Evolutionary conservation across 2,113 vertebrate genomes (phyloP).

Genomic region (Phaetusa simplex): DNA sequence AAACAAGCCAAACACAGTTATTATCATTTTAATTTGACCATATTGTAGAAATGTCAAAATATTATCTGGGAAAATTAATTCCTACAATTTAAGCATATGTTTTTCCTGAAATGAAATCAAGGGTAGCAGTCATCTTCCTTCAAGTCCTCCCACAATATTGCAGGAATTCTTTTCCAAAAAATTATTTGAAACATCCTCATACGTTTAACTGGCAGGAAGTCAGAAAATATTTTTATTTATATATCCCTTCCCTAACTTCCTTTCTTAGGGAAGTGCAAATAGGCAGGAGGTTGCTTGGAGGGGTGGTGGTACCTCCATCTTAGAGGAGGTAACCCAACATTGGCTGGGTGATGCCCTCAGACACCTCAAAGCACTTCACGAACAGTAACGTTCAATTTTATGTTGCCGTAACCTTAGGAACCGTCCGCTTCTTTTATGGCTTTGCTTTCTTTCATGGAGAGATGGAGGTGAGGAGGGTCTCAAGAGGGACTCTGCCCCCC

Average conservation of each 20-base stretch:
- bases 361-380: neutral
- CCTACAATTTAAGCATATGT: neutral
- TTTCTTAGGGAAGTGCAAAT: neutral
- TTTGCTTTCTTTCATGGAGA: neutral
- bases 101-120: constrained; percentile 35
- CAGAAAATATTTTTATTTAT: neutral
- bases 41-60: constrained; percentile 57
- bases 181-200: neutral
- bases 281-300: neutral
- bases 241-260: neutral
- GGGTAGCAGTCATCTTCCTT: constrained; percentile 18
- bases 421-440: neutral
- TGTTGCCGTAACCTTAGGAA: neutral
- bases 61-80: constrained; percentile 39
- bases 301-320: neutral
- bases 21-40: neutral
- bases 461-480: neutral
- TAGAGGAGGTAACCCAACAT: neutral
- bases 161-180: neutral
- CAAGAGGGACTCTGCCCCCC: neutral
- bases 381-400: neutral
- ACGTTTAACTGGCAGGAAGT: neutral
- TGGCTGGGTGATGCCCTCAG: neutral
- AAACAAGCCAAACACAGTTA: neutral
- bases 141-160: constrained; percentile 34